Base-by-base conservation (phyloP, 2,888 invertebrate species). In the Volucella inflata region DNA sequence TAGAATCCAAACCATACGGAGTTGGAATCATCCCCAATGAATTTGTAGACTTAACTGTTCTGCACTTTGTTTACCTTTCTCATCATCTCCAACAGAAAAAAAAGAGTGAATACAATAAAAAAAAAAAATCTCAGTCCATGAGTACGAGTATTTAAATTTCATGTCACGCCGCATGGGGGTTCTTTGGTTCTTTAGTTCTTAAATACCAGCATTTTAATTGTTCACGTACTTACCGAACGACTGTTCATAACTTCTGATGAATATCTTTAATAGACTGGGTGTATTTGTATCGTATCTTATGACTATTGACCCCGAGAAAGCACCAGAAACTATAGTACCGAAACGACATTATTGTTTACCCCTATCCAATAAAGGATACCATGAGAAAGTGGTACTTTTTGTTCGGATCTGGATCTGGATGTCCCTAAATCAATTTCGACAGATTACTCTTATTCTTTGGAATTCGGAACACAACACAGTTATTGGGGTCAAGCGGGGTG, bases 401-500 rank as follows among this genome's bases (percentile, higher is more conserved):
- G 44, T 44, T 21, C 4, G 21, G 3, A 21, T 21, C 21, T 21
- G 21, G 21, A 36, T 60, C 48, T 50, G 74, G 65, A 62, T 80
- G 67, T 76, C 84, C 67, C 67, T 84, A 80, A 84, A 84, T 84
- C 84, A 84, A 84, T 84, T 84, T 84, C 84, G 80, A 84, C 84
- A 80, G 84, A 84, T 80, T 83, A 55, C 76, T 65, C 50, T 48
- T 21, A 8, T 30, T 60, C 17, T 42, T 21, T n/a, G 9, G 48
- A 48, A 12, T 1, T 4, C 16, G 50, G 44, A 57, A 46, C 46
- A 14, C 48, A 81, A 65, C 3, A 21, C 21, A 2, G 21, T 21
- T 21, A 21, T 21, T 78, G 70, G 59, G 83, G 83, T 83, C 83
- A 83, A 68, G 48, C 74, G 55, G 83, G 83, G 78, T 78, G 83